Evolutionary conservation across 2,797 vertebrate species (phyloP), one percentile per base, ranked within the genome.

Genomic region (Arrhamphus sclerolepis): DNA sequence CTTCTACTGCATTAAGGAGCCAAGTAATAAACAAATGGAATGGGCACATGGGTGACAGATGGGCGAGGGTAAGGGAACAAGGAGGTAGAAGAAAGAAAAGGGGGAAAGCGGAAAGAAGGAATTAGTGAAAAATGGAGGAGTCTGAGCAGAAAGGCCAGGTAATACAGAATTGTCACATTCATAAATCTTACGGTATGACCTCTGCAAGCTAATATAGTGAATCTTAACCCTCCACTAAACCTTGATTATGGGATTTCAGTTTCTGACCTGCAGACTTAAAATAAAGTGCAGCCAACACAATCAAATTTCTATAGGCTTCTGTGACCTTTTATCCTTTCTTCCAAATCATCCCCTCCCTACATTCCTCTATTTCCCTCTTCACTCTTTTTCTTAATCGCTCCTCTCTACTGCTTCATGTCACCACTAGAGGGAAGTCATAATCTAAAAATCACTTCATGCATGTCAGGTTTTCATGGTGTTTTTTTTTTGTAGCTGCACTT

Each of bases 391-490:
- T 46, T 5, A 3, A n/a, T 50, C 13, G 7, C 43, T 14, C 9
- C 38, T n/a, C 40, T 18, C 24, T 6, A 9, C 7, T 28, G 11
- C 31, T 28, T 10, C 5, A 4, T 34, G 1, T 75, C 38, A 31
- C 75, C 87, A 85, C 53, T 20, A 80, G 88, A 73, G 81, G 83
- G 71, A 75, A 84, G 66, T 81, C 63, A 67, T 41, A 21, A 43
- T 43, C 56, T 48, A 42, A 48, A 14, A 56, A 77, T 80, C 34
- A 39, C 26, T 11, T 41, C 1, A 34, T 16, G 31, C 41, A 11
- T 38, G 29, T 51, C 34, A 57, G 57, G 28, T 18, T 29, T n/a
- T 16, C 5, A 19, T 34, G 28, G 5, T 29, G 20, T 28, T 28
- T 48, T 13, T 38, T 20, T 13, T 50, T 5, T 17, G 14, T 9